Evolutionary conservation across 37 sponge, comb jelly and placozoan genomes (phyloP).

Genomic region (Agelas oroides): DNA sequence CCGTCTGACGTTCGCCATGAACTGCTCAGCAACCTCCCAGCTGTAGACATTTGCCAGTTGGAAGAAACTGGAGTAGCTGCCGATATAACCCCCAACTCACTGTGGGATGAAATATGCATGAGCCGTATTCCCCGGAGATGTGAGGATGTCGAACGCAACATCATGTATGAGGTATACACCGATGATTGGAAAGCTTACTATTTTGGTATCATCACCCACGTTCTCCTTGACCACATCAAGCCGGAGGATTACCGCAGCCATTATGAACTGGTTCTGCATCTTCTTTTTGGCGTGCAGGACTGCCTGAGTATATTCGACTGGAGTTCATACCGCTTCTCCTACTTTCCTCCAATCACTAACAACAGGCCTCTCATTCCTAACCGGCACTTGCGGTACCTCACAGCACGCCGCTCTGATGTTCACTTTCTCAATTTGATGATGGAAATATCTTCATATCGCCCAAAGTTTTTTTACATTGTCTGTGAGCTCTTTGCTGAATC

Average conservation of each 20-base stretch:
- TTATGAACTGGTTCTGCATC: neutral
- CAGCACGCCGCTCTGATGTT: neutral
- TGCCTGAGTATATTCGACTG: neutral
- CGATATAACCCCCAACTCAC: neutral
- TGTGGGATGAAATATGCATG: neutral
- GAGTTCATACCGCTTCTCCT: neutral
- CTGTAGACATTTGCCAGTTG: neutral
- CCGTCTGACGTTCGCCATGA: neutral
- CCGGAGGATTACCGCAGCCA: constrained; percentile 1
- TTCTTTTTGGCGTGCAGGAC: neutral
- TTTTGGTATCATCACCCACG: neutral
- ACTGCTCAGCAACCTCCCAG: constrained; percentile 3
- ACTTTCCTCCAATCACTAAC: neutral
- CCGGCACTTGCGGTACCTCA: neutral
- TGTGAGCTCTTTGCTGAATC: constrained; percentile 2
- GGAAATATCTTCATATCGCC: neutral
- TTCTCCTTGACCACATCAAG: neutral
- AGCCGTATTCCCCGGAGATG: neutral
- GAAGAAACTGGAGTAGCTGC: neutral
- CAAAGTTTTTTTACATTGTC: neutral
- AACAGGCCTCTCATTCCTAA: neutral
- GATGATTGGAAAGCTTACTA: constrained; percentile 7
- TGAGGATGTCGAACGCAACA: constrained; percentile 3
- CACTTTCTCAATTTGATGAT: neutral
- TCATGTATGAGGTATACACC: neutral